Evolutionary conservation across 2,797 vertebrate genomes (phyloP).

Genomic region (Acipenser ruthenus): DNA sequence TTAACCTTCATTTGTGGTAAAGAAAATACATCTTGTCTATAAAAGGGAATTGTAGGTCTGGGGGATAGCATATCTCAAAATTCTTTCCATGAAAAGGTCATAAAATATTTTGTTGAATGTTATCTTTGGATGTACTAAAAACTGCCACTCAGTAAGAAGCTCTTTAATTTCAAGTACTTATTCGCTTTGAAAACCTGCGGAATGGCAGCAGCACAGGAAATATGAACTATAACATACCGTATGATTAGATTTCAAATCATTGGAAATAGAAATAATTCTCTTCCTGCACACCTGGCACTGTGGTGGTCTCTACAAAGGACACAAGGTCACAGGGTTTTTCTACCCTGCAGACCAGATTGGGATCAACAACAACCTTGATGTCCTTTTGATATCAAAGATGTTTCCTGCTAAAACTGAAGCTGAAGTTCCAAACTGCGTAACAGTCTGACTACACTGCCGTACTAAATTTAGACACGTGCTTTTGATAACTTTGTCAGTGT

Average conservation of each 20-base stretch:
- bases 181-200: neutral
- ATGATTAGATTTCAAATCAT: neutral
- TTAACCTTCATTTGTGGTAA: neutral
- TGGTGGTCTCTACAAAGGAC: neutral
- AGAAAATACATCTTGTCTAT: conserved; percentile 13
- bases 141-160: neutral
- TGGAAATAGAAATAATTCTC: neutral
- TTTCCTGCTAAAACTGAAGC: no score
- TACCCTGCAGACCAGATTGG: no score
- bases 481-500: no score
- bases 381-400: no score
- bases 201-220: neutral
- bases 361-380: no score
- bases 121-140: conserved; percentile 30
- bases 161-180: neutral
- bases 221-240: neutral
- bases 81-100: conserved; percentile 14
- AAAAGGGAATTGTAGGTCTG: conserved; percentile 28
- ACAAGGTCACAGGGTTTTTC: neutral
- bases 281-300: neutral
- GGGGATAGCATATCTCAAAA: conserved; percentile 20
- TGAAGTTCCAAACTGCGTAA: no score
- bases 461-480: no score
- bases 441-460: no score
- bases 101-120: conserved; percentile 23